These are phyloP conservation scores for Oreochromis aureus DNA, from an alignment of 2,113 vertebrate species.

Conservation along the genomic window DNA sequence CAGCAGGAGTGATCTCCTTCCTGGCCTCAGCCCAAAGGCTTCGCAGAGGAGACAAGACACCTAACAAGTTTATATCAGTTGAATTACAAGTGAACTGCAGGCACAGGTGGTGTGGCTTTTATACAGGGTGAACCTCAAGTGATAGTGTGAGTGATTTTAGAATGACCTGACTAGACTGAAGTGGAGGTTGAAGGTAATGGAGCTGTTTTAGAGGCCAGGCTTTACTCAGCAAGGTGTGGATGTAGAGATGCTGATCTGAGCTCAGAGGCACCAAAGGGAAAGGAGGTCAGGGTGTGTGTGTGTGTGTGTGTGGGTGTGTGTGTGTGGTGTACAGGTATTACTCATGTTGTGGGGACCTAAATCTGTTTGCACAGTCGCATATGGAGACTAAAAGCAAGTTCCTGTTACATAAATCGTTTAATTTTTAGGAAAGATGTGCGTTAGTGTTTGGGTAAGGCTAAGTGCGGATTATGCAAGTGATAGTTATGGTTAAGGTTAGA, in stretches of 20 bases:
- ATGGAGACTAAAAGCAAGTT: neutral
- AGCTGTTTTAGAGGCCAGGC: neutral
- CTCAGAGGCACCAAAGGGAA: neutral
- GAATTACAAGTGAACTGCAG: conserved; percentile 5
- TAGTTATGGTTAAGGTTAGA: neutral
- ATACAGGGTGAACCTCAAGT: neutral
- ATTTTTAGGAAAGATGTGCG: neutral
- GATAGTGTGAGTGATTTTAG: neutral
- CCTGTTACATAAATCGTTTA: neutral
- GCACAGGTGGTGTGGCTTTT: neutral
- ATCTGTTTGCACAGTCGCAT: neutral
- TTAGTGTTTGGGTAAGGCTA: neutral
- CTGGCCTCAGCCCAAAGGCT: neutral
- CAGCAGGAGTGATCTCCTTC: neutral
- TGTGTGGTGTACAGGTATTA: neutral
- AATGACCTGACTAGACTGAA: neutral
- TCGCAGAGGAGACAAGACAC: neutral
- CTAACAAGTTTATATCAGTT: conserved; percentile 1
- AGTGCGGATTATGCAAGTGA: neutral
- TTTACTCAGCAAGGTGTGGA: conserved; percentile 6
- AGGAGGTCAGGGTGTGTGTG: neutral
- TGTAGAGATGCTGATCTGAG: neutral
- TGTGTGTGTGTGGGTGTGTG: neutral
- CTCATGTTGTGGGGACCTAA: neutral
- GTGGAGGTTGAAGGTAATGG: neutral